Evolutionary conservation across 2,797 vertebrate species (phyloP), one percentile per base, ranked within the genome.

Genomic region (Alca torda): DNA sequence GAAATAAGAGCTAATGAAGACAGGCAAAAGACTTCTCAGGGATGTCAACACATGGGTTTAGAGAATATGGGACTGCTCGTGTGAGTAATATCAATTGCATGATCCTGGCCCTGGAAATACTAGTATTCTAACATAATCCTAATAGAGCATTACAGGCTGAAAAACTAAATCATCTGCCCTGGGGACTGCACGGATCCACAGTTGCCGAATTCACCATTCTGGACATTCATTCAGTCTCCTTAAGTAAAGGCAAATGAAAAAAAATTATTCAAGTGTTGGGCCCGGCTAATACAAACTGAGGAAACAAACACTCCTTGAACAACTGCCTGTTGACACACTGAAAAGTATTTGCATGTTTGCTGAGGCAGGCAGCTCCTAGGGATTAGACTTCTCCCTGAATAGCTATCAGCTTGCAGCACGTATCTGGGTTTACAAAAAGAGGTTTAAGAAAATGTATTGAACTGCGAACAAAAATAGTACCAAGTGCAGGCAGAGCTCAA

Each of bases 391-490:
- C 76, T 69, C 84, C 65, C 95, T 86, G 73, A 93, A 84, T 19
- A 93, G 87, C 89, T 95, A 93, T 93, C 90, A 96, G 82, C 89
- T 76, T 95, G 67, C 86, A 89, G 81, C 79, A 65, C 28, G 48
- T 79, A 86, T 83, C 67, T 59, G 68, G 88, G 64, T 91, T 95
- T 92, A 95, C 75, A 63, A 76, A 93, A 95, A 90, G 65, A 89
- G 79, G 46, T 83, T 91, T 95, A 94, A 95, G 91, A 95, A 96
- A 87, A 94, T 10, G 45, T 91, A 87, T 90, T 95, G 87, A 96
- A 95, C 79, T 69, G 73, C 86, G 93, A 95, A 95, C 86, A 90
- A 91, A 96, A 96, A 95, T 91, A 94, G 89, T 69, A 95, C n/a
- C 54, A 63, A 96, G 60, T 46, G 61, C 81, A 95, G 82, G 90